These are phyloP conservation scores for Venustoraphidia nigricollis DNA, from an alignment of 2,888 invertebrate species.

Conservation along the genomic window DNA sequence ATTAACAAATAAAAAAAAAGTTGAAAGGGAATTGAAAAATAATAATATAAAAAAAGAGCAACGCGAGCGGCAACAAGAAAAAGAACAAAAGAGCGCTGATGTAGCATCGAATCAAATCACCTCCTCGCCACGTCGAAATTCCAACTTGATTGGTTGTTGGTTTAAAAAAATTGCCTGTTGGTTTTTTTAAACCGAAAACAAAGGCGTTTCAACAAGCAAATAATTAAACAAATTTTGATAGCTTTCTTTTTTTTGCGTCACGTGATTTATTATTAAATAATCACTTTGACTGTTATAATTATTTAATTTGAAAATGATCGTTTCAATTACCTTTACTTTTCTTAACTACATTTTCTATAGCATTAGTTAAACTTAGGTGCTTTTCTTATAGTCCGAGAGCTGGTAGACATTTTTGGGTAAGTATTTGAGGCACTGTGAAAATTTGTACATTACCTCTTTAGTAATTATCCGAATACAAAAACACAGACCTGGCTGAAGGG, in stretches of 20 bases:
- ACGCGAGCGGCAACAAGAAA: background rate
- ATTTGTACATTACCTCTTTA: no score
- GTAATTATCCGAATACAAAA: no score
- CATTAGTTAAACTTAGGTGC: no score
- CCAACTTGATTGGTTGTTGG: conserved; percentile 28
- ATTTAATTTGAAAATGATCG: no score
- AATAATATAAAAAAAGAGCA: background rate
- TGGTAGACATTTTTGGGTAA: no score
- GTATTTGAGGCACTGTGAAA: no score
- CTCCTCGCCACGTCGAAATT: conserved; percentile 18
- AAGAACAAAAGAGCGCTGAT: background rate
- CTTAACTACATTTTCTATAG: no score
- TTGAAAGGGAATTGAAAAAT: background rate
- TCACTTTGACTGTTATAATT: no score
- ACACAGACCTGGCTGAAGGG: no score
- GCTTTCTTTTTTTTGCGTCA: background rate
- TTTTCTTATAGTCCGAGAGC: no score
- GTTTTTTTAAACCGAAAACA: background rate
- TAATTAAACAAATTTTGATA: background rate
- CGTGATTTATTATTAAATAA: no score
- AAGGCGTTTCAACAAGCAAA: background rate
- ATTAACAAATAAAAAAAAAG: conserved; percentile 2
- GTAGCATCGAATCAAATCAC: background rate
- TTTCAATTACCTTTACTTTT: no score
- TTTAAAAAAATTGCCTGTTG: conserved; percentile 12